Evolutionary conservation across 2,113 vertebrate genomes (phyloP).

Genomic region (Gallinago undulata): DNA sequence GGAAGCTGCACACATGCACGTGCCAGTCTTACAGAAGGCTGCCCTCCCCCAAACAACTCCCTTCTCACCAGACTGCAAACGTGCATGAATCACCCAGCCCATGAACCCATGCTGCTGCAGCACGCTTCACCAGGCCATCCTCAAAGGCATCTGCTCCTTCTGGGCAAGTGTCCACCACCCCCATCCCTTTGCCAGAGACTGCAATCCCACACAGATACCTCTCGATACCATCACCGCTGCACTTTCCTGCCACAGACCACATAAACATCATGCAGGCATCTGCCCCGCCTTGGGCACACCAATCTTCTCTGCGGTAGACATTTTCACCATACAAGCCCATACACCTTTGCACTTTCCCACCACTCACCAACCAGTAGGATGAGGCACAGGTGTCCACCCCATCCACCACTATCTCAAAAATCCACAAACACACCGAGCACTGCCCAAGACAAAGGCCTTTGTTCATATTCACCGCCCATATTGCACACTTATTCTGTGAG

Average conservation of each 20-base stretch:
- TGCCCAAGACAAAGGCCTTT: background rate
- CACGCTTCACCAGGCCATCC: background rate
- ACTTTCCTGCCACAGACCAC: background rate
- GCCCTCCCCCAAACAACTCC: background rate
- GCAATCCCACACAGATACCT: background rate
- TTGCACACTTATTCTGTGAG: background rate
- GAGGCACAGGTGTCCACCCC: background rate
- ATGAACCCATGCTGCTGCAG: rapidly evolving
- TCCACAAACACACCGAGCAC: background rate
- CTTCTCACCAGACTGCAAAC: background rate
- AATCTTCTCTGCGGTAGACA: background rate
- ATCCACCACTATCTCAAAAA: background rate
- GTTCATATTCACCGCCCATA: background rate
- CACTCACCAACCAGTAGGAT: background rate
- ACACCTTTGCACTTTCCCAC: background rate
- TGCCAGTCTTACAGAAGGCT: background rate
- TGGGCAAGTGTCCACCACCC: rapidly evolving
- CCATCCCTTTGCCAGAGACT: background rate
- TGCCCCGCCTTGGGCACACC: background rate
- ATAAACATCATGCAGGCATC: background rate
- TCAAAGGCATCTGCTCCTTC: background rate
- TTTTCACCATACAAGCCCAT: background rate
- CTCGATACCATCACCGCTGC: background rate
- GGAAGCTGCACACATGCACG: background rate
- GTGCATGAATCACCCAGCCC: background rate